phyloP scores from a whole-genome alignment of 2,113 vertebrate genomes.

The Abramis brama region DNA sequence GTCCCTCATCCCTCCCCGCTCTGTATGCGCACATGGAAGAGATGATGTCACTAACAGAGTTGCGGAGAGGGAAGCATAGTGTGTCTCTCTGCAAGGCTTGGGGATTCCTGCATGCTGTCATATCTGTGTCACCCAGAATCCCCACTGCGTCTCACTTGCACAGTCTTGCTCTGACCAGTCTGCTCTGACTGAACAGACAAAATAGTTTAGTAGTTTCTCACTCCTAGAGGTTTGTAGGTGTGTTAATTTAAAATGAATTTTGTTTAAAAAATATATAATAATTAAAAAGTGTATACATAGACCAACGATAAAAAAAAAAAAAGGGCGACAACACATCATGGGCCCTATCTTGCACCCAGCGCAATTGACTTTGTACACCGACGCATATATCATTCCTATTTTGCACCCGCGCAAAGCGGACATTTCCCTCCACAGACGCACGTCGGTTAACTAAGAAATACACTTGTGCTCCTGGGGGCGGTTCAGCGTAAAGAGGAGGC shows the following conservation, averaged over 20 bases:
- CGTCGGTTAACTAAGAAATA: too few species aligned
- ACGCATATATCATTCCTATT: too few species aligned
- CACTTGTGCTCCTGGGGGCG: too few species aligned
- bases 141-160: conserved; percentile 30
- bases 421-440: too few species aligned
- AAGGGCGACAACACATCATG: not conserved
- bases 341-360: too few species aligned
- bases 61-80: not conserved
- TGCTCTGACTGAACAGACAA: conserved; percentile 10
- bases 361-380: too few species aligned
- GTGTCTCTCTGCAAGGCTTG: conserved; percentile 23
- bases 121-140: conserved; percentile 48
- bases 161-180: conserved; percentile 30
- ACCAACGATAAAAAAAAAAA: not conserved
- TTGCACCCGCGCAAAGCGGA: too few species aligned
- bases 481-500: too few species aligned
- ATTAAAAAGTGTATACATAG: not conserved
- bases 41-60: conserved; percentile 8
- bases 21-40: not conserved
- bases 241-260: not conserved
- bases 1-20: not conserved
- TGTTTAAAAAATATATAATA: not conserved
- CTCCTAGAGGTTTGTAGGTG: not conserved
- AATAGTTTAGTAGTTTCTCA: conserved; percentile 5
- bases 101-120: conserved; percentile 40